phyloP scores from a whole-genome alignment of 2,888 invertebrate species.

The Brenthis ino region DNA sequence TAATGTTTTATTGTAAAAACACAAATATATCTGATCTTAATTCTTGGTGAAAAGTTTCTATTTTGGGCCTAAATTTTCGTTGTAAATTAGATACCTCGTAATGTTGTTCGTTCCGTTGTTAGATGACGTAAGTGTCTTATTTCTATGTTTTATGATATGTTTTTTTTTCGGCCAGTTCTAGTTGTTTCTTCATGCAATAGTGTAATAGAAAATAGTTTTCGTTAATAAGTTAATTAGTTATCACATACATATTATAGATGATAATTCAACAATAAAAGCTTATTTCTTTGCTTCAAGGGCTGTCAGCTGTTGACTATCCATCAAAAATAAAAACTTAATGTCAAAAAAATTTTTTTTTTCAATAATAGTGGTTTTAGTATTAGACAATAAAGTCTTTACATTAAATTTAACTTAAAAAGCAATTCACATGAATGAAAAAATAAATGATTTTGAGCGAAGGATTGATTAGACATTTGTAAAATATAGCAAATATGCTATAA shows the following conservation, averaged over 20 bases:
- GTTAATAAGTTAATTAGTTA: slow-evolving; percentile 59
- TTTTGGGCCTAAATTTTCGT: slow-evolving; percentile 59
- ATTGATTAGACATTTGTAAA: too few species aligned
- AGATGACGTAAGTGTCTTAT: slow-evolving; percentile 39
- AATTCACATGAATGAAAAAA: too few species aligned
- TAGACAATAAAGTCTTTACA: too few species aligned
- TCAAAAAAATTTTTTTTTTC: not conserved
- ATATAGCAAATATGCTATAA: too few species aligned
- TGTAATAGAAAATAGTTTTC: slow-evolving; percentile 54
- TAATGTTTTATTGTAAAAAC: slow-evolving; percentile 49
- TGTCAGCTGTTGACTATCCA: slow-evolving; percentile 26
- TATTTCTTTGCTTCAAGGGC: slow-evolving; percentile 66
- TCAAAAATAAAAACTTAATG: not conserved
- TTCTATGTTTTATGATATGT: slow-evolving; percentile 29
- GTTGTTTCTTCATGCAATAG: slow-evolving; percentile 54
- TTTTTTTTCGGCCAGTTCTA: slow-evolving; percentile 61
- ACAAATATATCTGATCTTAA: slow-evolving; percentile 45
- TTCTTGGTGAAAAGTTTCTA: slow-evolving; percentile 40
- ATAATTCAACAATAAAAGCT: slow-evolving; percentile 70
- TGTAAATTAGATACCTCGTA: slow-evolving; percentile 43
- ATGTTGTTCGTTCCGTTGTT: slow-evolving; percentile 39
- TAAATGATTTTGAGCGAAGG: too few species aligned
- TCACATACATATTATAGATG: slow-evolving; percentile 63
- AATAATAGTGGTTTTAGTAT: too few species aligned
- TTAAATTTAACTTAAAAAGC: too few species aligned